These are phyloP conservation scores for Ooceraea biroi DNA, from an alignment of 1,140 invertebrate genomes.

Conservation along the genomic window DNA sequence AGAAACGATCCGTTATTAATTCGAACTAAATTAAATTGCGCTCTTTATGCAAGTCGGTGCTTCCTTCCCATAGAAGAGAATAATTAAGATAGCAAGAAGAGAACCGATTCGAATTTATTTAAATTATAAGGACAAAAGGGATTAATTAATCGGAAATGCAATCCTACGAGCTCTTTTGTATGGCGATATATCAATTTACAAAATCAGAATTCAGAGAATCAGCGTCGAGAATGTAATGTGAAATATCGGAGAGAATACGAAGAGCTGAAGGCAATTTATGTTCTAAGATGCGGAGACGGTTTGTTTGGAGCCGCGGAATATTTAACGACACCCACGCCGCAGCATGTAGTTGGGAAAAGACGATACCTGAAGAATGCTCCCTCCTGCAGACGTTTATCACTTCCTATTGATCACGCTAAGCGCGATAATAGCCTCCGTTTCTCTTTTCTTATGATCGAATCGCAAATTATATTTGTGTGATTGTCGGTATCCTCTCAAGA, in stretches of 20 bases:
- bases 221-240: background rate
- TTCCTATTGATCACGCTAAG: conserved; percentile 52
- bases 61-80: conserved; percentile 16
- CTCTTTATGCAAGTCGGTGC: conserved; percentile 32
- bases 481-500: background rate
- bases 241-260: conserved; percentile 3
- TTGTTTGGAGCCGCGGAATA: conserved; percentile 65
- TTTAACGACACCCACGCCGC: conserved; percentile 63
- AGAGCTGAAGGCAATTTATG: conserved; percentile 29
- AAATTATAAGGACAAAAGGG: conserved; percentile 9
- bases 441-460: background rate
- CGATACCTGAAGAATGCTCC: conserved; percentile 55
- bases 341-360: conserved; percentile 35
- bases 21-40: conserved; percentile 46
- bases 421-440: conserved; percentile 12
- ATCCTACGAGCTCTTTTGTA: conserved; percentile 20
- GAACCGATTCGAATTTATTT: conserved; percentile 27
- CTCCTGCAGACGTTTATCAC: conserved; percentile 62
- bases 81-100: conserved; percentile 34
- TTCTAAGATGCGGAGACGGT: conserved; percentile 1
- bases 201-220: background rate
- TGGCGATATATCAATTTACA: conserved; percentile 14
- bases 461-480: background rate
- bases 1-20: conserved; percentile 41
- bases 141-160: conserved; percentile 25